These are phyloP conservation scores for Cyrtorhinus lividipennis DNA, from an alignment of 1,140 invertebrate species.

Conservation along the genomic window DNA sequence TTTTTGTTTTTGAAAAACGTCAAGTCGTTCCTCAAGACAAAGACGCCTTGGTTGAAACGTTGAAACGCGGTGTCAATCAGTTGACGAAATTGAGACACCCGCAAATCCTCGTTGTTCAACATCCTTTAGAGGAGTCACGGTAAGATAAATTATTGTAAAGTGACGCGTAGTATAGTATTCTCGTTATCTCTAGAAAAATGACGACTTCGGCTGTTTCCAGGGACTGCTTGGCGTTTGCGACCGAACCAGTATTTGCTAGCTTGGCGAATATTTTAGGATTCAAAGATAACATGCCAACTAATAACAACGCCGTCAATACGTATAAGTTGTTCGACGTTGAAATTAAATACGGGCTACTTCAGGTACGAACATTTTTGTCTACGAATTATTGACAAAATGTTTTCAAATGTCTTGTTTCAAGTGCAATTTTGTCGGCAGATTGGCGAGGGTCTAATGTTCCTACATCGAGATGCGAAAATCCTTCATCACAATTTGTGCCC, in stretches of 20 bases:
- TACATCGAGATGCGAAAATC: conserved; percentile 85
- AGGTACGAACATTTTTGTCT: conserved; percentile 36
- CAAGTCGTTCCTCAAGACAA: conserved; percentile 66
- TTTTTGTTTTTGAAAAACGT: conserved; percentile 94
- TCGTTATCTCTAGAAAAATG: too few relatives aligned
- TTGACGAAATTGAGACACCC: conserved; percentile 89
- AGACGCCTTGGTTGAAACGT: conserved; percentile 67
- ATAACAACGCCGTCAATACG: conserved; percentile 48
- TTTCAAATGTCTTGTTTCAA: too few relatives aligned
- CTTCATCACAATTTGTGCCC: conserved; percentile 86
- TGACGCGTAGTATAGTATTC: too few relatives aligned
- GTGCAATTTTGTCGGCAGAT: conserved; percentile 42
- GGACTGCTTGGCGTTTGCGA: conserved; percentile 91
- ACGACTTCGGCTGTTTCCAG: too few relatives aligned
- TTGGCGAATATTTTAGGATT: conserved; percentile 72
- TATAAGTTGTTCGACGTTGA: conserved; percentile 79
- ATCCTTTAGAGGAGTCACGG: conserved; percentile 92
- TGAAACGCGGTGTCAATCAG: conserved; percentile 76
- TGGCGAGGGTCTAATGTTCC: conserved; percentile 78
- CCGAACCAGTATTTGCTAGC: conserved; percentile 88
- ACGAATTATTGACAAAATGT: too few relatives aligned
- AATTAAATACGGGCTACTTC: conserved; percentile 89
- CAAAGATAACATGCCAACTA: conserved; percentile 55
- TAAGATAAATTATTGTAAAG: too few relatives aligned
- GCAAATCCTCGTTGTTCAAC: conserved; percentile 84